Evolutionary conservation across 2,113 vertebrate species (phyloP).

Genomic region (Pygathrix nemaeus): DNA sequence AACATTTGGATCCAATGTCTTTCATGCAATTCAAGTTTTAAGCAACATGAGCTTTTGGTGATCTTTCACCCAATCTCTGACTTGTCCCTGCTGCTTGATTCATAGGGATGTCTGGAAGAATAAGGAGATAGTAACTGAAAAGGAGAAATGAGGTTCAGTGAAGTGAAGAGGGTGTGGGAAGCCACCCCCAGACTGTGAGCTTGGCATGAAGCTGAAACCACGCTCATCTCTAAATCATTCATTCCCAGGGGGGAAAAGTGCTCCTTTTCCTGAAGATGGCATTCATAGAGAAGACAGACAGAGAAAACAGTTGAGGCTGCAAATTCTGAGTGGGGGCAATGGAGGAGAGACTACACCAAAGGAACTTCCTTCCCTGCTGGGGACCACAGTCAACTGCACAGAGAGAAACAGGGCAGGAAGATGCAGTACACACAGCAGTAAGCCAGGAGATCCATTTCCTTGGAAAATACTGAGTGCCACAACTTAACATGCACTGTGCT

Average conservation of each 20-base stretch:
- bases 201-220: not conserved
- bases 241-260: not conserved
- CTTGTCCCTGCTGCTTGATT: not conserved
- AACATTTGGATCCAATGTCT: constrained; percentile 62
- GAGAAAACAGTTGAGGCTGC: not conserved
- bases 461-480: not conserved
- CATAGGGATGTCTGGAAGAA: not conserved
- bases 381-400: not conserved
- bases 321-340: not conserved
- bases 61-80: not conserved
- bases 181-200: not conserved
- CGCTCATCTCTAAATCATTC: not conserved
- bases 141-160: not conserved
- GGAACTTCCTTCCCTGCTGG: not conserved
- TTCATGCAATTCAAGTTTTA: not conserved
- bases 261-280: not conserved
- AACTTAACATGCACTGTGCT: not conserved
- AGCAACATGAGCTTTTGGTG: not conserved
- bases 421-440: not conserved
- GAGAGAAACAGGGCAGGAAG: not conserved
- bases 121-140: not conserved
- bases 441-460: not conserved
- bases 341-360: not conserved
- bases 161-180: not conserved
- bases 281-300: not conserved